A percentile compares a stretch with the other conserved stretches of the same genome.
Evolutionary conservation across 2,797 vertebrate genomes (phyloP).

Genomic region (Eulemur mongoz): DNA sequence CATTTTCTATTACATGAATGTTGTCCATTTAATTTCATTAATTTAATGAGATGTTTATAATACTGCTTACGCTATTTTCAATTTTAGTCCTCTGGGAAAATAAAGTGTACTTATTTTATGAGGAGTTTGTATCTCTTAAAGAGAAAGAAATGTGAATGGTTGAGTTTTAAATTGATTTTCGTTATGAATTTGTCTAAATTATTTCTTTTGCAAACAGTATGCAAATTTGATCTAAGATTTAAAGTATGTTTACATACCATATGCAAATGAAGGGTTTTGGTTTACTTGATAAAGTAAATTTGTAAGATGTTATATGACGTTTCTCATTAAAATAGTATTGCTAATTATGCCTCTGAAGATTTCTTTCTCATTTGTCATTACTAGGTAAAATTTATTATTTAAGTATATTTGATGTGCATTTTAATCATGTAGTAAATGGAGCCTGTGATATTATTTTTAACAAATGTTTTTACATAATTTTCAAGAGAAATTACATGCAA

Average conservation of each 20-base stretch:
- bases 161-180: conserved; percentile 44
- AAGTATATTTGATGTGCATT: background rate
- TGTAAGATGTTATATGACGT: conserved; percentile 29
- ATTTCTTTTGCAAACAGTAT: conserved; percentile 64
- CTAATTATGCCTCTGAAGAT: conserved; percentile 33
- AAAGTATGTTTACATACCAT: conserved; percentile 51
- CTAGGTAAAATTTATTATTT: background rate
- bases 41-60: background rate
- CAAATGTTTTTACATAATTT: conserved; percentile 3
- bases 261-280: conserved; percentile 47
- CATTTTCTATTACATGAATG: background rate
- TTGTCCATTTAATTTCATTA: background rate
- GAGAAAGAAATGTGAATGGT: background rate
- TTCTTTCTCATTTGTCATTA: conserved; percentile 46
- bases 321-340: conserved; percentile 54
- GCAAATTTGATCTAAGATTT: conserved; percentile 54
- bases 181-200: conserved; percentile 44
- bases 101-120: background rate
- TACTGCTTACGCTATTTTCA: background rate
- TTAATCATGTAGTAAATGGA: background rate
- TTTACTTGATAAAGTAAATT: conserved; percentile 55
- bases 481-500: background rate
- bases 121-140: background rate
- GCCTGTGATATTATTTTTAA: background rate
- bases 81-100: background rate